Base-by-base conservation (phyloP, 2,797 vertebrate species). In the Hippopotamyrus pictus region DNA sequence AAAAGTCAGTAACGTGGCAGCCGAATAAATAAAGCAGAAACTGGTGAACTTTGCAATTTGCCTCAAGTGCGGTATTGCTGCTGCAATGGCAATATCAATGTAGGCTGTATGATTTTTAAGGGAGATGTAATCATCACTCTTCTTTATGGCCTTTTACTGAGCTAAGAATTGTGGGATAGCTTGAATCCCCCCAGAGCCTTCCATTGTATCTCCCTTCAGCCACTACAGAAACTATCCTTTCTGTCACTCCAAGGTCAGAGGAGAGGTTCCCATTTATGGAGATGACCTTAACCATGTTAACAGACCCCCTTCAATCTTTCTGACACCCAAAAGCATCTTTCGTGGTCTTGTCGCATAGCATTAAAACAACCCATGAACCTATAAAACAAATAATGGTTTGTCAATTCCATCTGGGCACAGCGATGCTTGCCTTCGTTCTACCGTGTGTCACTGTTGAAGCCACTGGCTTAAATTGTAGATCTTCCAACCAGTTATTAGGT, bases 1-100 rank as follows among this genome's bases (percentile, higher is more conserved):
- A 79, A 79, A 79, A 44, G 73, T 79, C 33, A 3, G 37, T 44
- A 79, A 44, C 37, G 73, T 79, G 73, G 73, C 37, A 44, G 73
- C 33, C 73, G 17, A 79, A 79, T 79, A 79, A 79, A 79, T 79
- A 79, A 79, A 84, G n/a, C 48, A 11, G 19, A 84, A 84, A 84
- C 33, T n/a, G 19, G 44, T 50, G 46, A 50, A 84, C 14, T 12
- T 46, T 84, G 41, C 82, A 50, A 50, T 46, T 84, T 22, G 9
- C 82, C 82, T 44, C 82, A 84, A 50, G 44, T 46, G 41, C 3
- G 0, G 82, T 50, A 22, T 50, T 50, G 46, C 82, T 50, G 22
- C 41, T 14, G n/a, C 46, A n/a, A 25, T 25, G 46, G 44, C 82
- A 50, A 22, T 84, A 50, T 50, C 37, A 22, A 50, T 50, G 46